Evolutionary conservation across 2,888 invertebrate species (phyloP).

Genomic region (Hetaerina titia): DNA sequence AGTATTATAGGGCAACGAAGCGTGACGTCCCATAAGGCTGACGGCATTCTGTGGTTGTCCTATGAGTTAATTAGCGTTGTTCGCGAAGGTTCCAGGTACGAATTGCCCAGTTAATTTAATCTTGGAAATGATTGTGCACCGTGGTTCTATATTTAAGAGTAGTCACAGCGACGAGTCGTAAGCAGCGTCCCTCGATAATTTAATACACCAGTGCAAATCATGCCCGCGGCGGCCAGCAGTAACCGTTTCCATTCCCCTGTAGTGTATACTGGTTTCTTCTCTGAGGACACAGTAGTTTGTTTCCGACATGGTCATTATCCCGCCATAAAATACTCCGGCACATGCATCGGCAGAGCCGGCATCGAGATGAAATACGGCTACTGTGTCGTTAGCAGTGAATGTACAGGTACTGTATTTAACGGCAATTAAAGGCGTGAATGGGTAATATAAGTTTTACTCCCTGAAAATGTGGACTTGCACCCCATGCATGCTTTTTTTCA

Average conservation of each 20-base stretch:
- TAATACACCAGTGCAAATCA: background rate
- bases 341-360: background rate
- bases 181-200: background rate
- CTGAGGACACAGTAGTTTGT: background rate
- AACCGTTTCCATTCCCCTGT: background rate
- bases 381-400: background rate
- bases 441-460: background rate
- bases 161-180: background rate
- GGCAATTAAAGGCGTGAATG: background rate
- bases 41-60: background rate
- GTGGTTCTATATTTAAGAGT: background rate
- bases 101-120: background rate
- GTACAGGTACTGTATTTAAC: no score
- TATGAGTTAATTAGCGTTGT: background rate
- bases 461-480: no score
- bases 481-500: no score
- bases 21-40: no score
- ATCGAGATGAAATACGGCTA: background rate
- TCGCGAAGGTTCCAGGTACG: background rate
- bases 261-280: background rate
- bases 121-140: background rate
- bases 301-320: background rate
- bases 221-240: background rate
- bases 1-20: no score
- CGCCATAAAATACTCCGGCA: background rate